Evolutionary conservation across 2,113 vertebrate genomes (phyloP).

Genomic region (Corythaixoides concolor): DNA sequence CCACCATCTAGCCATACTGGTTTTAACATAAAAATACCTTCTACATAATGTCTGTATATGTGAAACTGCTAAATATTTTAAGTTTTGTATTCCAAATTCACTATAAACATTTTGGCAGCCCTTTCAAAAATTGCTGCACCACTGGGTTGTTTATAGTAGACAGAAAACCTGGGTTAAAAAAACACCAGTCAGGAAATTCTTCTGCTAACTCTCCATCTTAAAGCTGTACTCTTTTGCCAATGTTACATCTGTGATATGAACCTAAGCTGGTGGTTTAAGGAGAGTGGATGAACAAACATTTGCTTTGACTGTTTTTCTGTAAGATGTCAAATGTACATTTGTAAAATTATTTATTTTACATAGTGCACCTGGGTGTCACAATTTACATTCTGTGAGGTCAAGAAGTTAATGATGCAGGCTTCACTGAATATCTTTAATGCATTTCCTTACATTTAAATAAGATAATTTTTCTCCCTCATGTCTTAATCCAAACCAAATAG

Average conservation of each 20-base stretch:
- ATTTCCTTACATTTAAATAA: not conserved
- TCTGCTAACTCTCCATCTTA: slow-evolving; percentile 43
- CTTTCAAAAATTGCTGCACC: not conserved
- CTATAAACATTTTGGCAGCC: slow-evolving; percentile 53
- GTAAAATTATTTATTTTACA: slow-evolving; percentile 13
- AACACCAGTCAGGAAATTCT: slow-evolving; percentile 57
- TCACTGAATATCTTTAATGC: not conserved
- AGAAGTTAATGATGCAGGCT: not conserved
- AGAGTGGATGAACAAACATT: not conserved
- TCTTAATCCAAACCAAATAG: slow-evolving; percentile 39
- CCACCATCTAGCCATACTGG: not conserved
- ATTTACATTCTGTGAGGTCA: not conserved
- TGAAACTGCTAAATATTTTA: slow-evolving; percentile 31
- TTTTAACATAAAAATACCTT: slow-evolving; percentile 47
- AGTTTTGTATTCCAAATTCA: slow-evolving; percentile 29
- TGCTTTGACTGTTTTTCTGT: not conserved
- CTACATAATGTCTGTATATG: slow-evolving; percentile 16
- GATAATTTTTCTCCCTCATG: not conserved
- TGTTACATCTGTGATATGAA: slow-evolving; percentile 17
- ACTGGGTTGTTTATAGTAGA: slow-evolving; percentile 37
- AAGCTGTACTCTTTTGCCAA: not conserved
- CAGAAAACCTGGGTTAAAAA: slow-evolving; percentile 55
- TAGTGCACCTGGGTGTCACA: not conserved
- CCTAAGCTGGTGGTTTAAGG: not conserved
- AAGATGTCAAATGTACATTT: not conserved